Evolutionary conservation across 2,888 invertebrate genomes (phyloP).

Genomic region (Ditylenchus weischeri): DNA sequence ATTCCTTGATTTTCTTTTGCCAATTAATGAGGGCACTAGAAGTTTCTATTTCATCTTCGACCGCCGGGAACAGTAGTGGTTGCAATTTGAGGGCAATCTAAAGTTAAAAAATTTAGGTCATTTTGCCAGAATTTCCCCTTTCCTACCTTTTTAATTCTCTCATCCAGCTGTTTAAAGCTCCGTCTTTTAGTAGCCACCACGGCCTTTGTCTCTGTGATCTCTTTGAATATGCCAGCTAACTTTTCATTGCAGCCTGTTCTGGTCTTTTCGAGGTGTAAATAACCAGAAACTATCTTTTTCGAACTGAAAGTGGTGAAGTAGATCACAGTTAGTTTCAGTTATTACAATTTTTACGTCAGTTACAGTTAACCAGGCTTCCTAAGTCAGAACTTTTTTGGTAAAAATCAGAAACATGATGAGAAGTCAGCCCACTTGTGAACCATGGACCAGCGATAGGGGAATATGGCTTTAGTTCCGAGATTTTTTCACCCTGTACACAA

Average conservation of each 20-base stretch:
- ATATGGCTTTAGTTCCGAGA: too few species aligned
- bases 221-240: neutral
- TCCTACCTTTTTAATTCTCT: neutral
- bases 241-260: neutral
- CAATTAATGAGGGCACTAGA: constrained; percentile 3
- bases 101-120: neutral
- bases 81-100: neutral
- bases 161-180: neutral
- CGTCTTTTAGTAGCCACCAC: neutral
- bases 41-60: constrained; percentile 9
- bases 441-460: too few species aligned
- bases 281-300: constrained; percentile 3
- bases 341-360: too few species aligned
- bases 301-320: neutral
- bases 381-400: too few species aligned
- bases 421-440: too few species aligned
- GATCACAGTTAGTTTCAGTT: too few species aligned
- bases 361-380: too few species aligned
- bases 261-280: neutral
- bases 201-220: neutral
- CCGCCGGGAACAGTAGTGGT: neutral
- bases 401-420: too few species aligned
- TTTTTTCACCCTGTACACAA: too few species aligned
- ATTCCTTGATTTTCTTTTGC: constrained; percentile 12
- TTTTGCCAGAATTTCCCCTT: neutral